Evolutionary conservation across 2,797 vertebrate genomes (phyloP).

Genomic region (Gymnothorax javanicus): DNA sequence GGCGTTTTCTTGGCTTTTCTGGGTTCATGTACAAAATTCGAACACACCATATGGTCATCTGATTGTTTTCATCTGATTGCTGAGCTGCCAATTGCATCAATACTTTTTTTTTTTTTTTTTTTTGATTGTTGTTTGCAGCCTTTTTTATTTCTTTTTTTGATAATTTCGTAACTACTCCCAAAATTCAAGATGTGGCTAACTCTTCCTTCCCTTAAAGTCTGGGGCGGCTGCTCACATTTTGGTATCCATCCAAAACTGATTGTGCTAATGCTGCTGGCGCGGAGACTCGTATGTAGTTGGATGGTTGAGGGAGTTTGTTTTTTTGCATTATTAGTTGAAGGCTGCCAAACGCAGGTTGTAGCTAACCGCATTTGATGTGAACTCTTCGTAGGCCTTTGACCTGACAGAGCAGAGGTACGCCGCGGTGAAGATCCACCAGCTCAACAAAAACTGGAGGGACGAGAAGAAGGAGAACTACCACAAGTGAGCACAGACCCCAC

Average conservation of each 20-base stretch:
- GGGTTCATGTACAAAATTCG: too few relatives aligned
- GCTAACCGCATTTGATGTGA: neutral
- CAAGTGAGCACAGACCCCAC: slow-evolving; percentile 60
- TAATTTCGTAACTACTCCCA: too few relatives aligned
- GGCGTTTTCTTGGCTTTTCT: too few relatives aligned
- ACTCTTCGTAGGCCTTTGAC: slow-evolving; percentile 73
- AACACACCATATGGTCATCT: too few relatives aligned
- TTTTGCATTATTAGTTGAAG: neutral
- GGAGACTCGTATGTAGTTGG: neutral
- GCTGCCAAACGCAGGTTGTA: neutral
- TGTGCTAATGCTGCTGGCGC: neutral
- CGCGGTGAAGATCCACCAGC: slow-evolving; percentile 85
- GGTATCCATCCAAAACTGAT: neutral
- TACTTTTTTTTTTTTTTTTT: too few relatives aligned
- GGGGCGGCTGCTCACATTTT: too few relatives aligned
- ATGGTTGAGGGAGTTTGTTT: neutral
- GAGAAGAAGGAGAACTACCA: slow-evolving; percentile 86
- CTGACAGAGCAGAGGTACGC: slow-evolving; percentile 83
- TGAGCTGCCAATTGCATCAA: too few relatives aligned
- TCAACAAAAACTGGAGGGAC: slow-evolving; percentile 85
- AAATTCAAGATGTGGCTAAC: too few relatives aligned
- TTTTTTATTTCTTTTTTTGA: too few relatives aligned
- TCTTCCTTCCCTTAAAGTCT: too few relatives aligned
- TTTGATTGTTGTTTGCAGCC: too few relatives aligned
- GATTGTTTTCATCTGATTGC: too few relatives aligned